A percentile compares a stretch with the other conserved stretches of the same genome.
Evolutionary conservation across 2,888 invertebrate species (phyloP).

Genomic region (Pristionchus maxplancki): DNA sequence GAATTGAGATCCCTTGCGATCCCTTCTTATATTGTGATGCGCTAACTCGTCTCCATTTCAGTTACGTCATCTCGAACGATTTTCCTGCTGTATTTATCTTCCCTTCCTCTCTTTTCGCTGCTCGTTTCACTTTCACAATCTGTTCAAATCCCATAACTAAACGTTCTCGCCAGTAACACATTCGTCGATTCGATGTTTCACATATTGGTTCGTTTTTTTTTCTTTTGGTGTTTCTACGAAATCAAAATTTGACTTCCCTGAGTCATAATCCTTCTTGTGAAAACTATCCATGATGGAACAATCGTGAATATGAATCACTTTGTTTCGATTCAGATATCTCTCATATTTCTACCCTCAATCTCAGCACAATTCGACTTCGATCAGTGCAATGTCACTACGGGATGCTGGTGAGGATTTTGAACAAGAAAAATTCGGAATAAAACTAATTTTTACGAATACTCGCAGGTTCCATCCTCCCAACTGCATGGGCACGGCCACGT

Average conservation of each 20-base stretch:
- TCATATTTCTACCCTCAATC: neutral
- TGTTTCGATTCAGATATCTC: conserved; percentile 41
- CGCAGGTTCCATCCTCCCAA: conserved; percentile 61
- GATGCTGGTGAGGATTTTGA: conserved; percentile 60
- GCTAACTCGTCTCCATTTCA: conserved; percentile 1
- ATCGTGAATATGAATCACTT: neutral
- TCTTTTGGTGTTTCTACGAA: neutral
- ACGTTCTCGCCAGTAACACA: neutral
- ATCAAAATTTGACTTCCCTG: neutral
- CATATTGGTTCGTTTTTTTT: neutral
- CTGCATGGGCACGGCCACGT: conserved; percentile 54
- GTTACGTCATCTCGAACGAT: conserved; percentile 30
- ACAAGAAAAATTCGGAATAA: neutral
- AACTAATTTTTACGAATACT: neutral
- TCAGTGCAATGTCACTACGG: conserved; percentile 63
- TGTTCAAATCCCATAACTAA: conserved; percentile 34
- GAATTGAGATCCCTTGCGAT: neutral
- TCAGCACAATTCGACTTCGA: conserved; percentile 54
- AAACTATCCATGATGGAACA: neutral
- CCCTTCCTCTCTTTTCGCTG: conserved; percentile 5
- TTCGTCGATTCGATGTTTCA: neutral
- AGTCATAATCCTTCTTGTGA: neutral
- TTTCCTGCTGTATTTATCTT: neutral
- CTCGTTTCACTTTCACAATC: conserved; percentile 29
- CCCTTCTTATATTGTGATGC: neutral